phyloP scores from a whole-genome alignment of 2,797 vertebrate genomes.

The Ciconia nigra region DNA sequence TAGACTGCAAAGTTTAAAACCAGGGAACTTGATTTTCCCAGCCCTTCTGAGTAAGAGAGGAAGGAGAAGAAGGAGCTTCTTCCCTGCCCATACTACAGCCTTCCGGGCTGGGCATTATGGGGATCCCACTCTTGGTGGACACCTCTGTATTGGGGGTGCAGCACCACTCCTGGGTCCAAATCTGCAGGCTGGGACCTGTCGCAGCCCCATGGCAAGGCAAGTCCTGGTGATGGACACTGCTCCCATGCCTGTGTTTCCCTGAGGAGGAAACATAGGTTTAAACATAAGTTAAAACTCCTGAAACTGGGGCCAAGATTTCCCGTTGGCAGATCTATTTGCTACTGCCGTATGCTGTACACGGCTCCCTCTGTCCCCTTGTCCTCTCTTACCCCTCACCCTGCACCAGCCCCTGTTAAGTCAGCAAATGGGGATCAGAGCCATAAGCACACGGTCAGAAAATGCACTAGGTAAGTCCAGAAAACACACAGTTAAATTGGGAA shows the following conservation, averaged over 20 bases:
- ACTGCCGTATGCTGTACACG: accelerated
- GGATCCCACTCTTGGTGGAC: background rate
- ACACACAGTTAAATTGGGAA: background rate
- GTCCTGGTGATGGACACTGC: too few relatives aligned
- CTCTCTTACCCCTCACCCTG: background rate
- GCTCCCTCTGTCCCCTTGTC: background rate
- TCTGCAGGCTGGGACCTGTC: background rate
- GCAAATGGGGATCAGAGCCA: background rate
- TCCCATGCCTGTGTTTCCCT: background rate
- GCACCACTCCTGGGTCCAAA: background rate
- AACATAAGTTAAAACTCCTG: background rate
- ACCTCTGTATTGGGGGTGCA: background rate
- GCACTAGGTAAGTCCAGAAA: background rate
- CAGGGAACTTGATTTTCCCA: background rate
- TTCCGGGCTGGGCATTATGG: background rate
- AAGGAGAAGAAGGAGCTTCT: background rate
- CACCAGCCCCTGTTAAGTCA: background rate
- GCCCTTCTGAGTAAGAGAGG: background rate
- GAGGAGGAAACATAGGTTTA: background rate
- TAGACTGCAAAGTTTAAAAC: background rate
- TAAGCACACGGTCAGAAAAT: background rate
- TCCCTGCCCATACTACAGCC: accelerated
- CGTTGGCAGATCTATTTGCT: background rate
- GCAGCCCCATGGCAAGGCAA: background rate
- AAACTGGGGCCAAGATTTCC: background rate